These are phyloP conservation scores for Pseudorasbora parva DNA, from an alignment of 2,113 vertebrate genomes.

Conservation along the genomic window DNA sequence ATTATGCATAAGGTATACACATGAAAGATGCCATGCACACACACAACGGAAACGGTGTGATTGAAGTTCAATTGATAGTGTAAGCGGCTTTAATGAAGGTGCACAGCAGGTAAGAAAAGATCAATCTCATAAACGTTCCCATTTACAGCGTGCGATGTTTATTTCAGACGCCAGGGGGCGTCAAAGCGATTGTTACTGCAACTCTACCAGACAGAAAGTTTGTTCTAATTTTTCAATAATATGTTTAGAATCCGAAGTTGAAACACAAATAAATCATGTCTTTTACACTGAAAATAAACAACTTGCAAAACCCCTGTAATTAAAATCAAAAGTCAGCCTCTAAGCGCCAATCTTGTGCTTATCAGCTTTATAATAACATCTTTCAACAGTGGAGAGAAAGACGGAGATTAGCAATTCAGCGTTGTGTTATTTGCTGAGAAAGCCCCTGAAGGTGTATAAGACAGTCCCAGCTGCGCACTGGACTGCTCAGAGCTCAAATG, in stretches of 20 bases:
- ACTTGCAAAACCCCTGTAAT: slow-evolving; percentile 7
- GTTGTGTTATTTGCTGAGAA: slow-evolving; percentile 28
- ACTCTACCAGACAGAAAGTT: neutral
- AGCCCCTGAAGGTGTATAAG: slow-evolving; percentile 28
- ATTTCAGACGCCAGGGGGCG: slow-evolving; percentile 62
- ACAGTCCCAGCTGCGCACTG: slow-evolving; percentile 31
- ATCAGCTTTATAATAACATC: slow-evolving; percentile 5
- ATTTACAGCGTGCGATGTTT: neutral
- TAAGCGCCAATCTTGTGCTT: slow-evolving; percentile 1
- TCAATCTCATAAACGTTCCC: neutral
- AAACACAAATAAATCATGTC: neutral
- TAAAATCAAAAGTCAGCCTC: neutral
- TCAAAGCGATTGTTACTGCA: slow-evolving; percentile 49
- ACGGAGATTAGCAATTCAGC: neutral
- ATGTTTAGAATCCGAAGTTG: neutral
- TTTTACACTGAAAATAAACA: slow-evolving; percentile 29
- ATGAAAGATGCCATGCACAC: no score
- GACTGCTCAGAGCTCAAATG: slow-evolving; percentile 23
- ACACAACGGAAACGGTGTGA: neutral
- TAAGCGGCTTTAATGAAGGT: neutral
- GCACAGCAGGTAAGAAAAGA: neutral
- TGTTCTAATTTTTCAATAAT: neutral
- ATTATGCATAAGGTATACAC: no score
- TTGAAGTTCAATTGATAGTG: neutral
- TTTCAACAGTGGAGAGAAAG: neutral